Conservation (phyloP, 1,140 invertebrate genomes). For the Lordiphosa collinella region DNA sequence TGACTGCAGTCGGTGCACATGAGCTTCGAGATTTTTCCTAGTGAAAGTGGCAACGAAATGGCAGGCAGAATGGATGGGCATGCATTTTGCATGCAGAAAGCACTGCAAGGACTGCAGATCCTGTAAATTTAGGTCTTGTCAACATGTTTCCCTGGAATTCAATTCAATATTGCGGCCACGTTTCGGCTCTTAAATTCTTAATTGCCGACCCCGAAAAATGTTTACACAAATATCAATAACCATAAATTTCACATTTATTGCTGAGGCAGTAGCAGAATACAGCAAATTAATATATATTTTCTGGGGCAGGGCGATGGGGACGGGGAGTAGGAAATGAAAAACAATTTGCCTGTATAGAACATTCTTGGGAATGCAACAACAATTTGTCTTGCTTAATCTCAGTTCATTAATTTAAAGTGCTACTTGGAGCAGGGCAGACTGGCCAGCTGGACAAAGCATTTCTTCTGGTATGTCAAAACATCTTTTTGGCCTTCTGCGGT, state of each 20-base stretch:
- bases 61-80: constrained; percentile 13
- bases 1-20: constrained; percentile 51
- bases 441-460: constrained; percentile 15
- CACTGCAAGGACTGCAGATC: constrained; percentile 21
- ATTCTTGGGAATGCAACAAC: constrained; percentile 36
- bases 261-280: constrained; percentile 28
- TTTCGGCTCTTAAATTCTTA: constrained; percentile 55
- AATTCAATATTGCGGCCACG: constrained; percentile 38
- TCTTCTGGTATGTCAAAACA: constrained; percentile 40
- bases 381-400: constrained; percentile 77
- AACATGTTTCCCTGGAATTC: constrained; percentile 36
- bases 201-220: constrained; percentile 39
- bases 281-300: constrained; percentile 56
- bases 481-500: constrained; percentile 47
- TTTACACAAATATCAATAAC: constrained; percentile 73
- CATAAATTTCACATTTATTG: constrained; percentile 72
- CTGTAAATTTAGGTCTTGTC: constrained; percentile 51
- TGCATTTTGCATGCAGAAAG: constrained; percentile 44
- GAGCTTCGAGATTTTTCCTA: constrained; percentile 19
- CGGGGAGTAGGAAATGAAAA: constrained; percentile 29
- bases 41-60: constrained; percentile 1
- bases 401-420: constrained; percentile 78
- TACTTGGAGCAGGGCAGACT: constrained; percentile 38
- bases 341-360: constrained; percentile 63
- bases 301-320: not conserved